Evolutionary conservation across 2,797 vertebrate species (phyloP).

Genomic region (Champsocephalus gunnari): DNA sequence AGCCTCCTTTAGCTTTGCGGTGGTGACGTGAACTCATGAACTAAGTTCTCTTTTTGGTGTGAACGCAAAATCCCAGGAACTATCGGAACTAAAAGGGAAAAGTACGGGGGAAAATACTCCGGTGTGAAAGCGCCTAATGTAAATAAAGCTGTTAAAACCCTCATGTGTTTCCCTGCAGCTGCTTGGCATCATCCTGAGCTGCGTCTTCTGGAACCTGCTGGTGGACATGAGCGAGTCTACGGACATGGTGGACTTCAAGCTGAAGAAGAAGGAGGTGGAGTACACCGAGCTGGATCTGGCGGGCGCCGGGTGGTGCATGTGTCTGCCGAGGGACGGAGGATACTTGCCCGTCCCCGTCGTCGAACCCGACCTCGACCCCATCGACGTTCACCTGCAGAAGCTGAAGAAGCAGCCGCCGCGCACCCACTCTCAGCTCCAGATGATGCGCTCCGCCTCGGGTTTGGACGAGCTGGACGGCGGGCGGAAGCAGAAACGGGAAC

Average conservation of each 20-base stretch:
- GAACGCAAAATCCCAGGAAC: too few species aligned
- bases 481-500: slow-evolving; percentile 78
- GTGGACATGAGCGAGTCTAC: slow-evolving; percentile 84
- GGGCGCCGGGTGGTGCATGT: slow-evolving; percentile 91
- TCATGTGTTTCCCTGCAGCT: slow-evolving; percentile 72
- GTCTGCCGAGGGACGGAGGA: slow-evolving; percentile 89
- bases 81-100: too few species aligned
- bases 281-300: slow-evolving; percentile 86
- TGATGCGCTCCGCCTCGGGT: slow-evolving; percentile 60
- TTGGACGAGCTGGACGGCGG: slow-evolving; percentile 83
- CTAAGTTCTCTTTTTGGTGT: too few species aligned
- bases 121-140: too few species aligned
- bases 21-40: too few species aligned
- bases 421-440: slow-evolving; percentile 71
- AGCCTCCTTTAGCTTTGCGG: too few species aligned
- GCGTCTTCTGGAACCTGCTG: slow-evolving; percentile 90
- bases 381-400: slow-evolving; percentile 77
- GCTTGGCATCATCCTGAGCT: slow-evolving; percentile 88
- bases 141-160: too few species aligned
- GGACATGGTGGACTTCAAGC: slow-evolving; percentile 88
- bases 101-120: too few species aligned
- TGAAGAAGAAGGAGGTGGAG: slow-evolving; percentile 76
- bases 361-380: slow-evolving; percentile 80
- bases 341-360: slow-evolving; percentile 85
- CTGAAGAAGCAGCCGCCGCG: slow-evolving; percentile 76